These are phyloP conservation scores for Hyaena hyaena DNA, from an alignment of 2,113 vertebrate genomes.

Conservation along the genomic window DNA sequence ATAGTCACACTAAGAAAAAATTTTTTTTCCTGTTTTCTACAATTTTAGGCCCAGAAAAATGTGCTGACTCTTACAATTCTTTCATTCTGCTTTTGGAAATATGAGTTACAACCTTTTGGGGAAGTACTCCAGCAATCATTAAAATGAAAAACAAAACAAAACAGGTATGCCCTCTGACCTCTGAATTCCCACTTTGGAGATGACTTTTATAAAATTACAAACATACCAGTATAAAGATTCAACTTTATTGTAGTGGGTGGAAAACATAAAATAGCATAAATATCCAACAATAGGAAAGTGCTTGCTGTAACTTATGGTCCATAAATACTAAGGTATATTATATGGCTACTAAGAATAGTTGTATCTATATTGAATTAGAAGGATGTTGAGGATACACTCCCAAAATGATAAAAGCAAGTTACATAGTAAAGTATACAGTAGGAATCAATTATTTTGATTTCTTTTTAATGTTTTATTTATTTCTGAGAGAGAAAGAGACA, in stretches of 20 bases:
- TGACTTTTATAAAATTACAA: background rate
- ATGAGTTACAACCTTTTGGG: background rate
- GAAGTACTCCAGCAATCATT: background rate
- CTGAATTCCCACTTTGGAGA: background rate
- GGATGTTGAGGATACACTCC: background rate
- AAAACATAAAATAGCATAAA: background rate
- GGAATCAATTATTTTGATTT: background rate
- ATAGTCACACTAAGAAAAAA: background rate
- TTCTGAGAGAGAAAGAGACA: too few species aligned
- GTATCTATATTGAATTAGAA: background rate
- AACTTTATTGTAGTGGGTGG: background rate
- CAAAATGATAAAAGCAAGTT: slow-evolving; percentile 12
- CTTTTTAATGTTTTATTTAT: too few species aligned
- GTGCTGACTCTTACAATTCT: background rate
- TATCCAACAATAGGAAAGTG: background rate
- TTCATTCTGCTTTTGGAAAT: slow-evolving; percentile 8
- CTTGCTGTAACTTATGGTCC: background rate
- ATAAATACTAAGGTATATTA: background rate
- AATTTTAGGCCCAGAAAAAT: background rate
- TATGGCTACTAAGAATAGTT: background rate
- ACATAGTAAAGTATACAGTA: background rate
- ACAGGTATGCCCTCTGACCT: background rate
- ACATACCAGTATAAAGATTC: background rate
- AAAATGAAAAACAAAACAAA: background rate
- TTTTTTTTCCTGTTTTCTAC: background rate